phyloP scores from a whole-genome alignment of 2,797 vertebrate genomes.

The Alcedo quadribrachys region DNA sequence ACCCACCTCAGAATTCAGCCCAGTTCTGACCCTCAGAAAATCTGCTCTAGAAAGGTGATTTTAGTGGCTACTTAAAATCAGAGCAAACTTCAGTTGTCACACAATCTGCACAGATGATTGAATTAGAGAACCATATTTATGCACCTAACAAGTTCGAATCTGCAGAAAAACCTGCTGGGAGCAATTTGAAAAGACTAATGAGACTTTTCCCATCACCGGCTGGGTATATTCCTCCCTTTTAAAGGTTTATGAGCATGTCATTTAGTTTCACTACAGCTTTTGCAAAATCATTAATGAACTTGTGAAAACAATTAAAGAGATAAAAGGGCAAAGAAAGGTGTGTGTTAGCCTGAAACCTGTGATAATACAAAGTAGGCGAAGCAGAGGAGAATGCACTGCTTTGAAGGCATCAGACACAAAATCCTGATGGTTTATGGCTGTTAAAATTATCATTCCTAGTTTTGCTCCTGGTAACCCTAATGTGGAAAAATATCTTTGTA shows the following conservation, averaged over 20 bases:
- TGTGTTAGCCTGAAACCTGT: slow-evolving; percentile 27
- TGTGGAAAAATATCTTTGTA: not conserved
- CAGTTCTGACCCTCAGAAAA: not conserved
- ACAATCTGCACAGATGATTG: not conserved
- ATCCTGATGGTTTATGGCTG: not conserved
- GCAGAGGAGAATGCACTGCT: slow-evolving; percentile 20
- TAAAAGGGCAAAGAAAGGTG: slow-evolving; percentile 59
- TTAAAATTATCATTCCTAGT: slow-evolving; percentile 12
- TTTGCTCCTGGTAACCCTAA: slow-evolving; percentile 15
- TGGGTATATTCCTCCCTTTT: slow-evolving; percentile 10
- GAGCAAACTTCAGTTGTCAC: not conserved
- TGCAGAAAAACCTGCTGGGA: slow-evolving; percentile 61
- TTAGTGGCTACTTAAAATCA: not conserved
- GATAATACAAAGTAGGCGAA: not conserved
- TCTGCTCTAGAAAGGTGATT: not conserved
- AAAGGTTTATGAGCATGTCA: slow-evolving; percentile 58
- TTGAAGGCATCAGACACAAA: slow-evolving; percentile 13
- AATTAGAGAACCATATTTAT: slow-evolving; percentile 43
- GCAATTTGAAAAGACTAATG: slow-evolving; percentile 59
- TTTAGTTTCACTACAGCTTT: slow-evolving; percentile 58
- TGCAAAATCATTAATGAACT: slow-evolving; percentile 66
- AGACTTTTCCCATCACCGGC: slow-evolving; percentile 33
- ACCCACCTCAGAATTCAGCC: not conserved
- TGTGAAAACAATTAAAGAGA: slow-evolving; percentile 69
- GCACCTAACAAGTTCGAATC: slow-evolving; percentile 42